Conservation (phyloP, 1,140 invertebrate species). For the Drosophila lowei region DNA sequence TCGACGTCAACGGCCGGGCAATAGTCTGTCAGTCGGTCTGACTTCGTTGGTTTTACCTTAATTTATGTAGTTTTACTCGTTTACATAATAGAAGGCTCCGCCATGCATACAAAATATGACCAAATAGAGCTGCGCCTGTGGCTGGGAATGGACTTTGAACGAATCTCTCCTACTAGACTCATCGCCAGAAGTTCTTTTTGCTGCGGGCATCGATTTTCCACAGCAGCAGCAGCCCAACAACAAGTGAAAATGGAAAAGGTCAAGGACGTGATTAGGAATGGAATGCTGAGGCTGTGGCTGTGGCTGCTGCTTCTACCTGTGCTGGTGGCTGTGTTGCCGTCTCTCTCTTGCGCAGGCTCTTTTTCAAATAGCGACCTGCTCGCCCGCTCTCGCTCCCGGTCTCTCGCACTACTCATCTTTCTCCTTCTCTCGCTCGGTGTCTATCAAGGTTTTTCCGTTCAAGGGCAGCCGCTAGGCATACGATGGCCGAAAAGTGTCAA, state of each 20-base stretch:
- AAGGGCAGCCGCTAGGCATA: slow-evolving; percentile 52
- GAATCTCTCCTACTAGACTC: background rate
- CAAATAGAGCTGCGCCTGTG: slow-evolving; percentile 19
- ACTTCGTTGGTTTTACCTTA: slow-evolving; percentile 51
- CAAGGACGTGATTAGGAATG: slow-evolving; percentile 57
- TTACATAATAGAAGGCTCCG: slow-evolving; percentile 59
- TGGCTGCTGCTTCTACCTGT: slow-evolving; percentile 56
- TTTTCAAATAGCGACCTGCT: slow-evolving; percentile 4
- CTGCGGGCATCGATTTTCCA: slow-evolving; percentile 59
- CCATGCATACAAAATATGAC: slow-evolving; percentile 62
- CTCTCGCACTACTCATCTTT: slow-evolving; percentile 4
- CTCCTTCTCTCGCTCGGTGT: slow-evolving; percentile 3
- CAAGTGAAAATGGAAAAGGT: slow-evolving; percentile 57
- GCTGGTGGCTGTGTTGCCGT: slow-evolving; percentile 21
- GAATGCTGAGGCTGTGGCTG: too few relatives aligned
- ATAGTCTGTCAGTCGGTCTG: slow-evolving; percentile 4
- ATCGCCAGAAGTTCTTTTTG: slow-evolving; percentile 8
- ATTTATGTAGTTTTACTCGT: slow-evolving; percentile 61
- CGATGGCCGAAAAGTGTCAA: slow-evolving; percentile 32
- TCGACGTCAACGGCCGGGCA: slow-evolving; percentile 65
- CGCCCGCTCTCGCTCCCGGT: slow-evolving; percentile 5
- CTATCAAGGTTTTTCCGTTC: slow-evolving; percentile 68
- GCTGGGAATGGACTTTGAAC: slow-evolving; percentile 32
- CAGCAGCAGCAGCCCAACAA: slow-evolving; percentile 41
- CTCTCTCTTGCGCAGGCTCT: slow-evolving; percentile 47